Evolutionary conservation across 2,113 vertebrate genomes (phyloP).

Genomic region (Cyprinodon brontotheroides): DNA sequence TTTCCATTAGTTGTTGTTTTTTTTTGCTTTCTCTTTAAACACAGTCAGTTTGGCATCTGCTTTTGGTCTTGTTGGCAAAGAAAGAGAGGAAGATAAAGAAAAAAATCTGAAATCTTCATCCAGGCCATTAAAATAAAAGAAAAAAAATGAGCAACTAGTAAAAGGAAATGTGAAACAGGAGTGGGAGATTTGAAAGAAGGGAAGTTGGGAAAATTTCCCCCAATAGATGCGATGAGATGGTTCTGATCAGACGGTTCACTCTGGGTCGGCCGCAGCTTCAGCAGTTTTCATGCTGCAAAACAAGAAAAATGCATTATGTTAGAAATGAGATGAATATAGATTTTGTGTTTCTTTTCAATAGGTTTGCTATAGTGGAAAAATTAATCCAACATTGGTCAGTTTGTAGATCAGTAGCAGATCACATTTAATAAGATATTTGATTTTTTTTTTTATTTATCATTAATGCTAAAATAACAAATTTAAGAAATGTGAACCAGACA

Average conservation of each 20-base stretch:
- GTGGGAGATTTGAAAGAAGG: conserved; percentile 31
- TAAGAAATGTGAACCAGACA: too few species aligned
- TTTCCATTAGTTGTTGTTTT: conserved; percentile 22
- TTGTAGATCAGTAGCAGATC: neutral
- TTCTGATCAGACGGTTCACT: conserved; percentile 9
- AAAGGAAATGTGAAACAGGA: conserved; percentile 21
- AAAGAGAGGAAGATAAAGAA: neutral
- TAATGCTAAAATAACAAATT: too few species aligned
- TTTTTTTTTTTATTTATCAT: neutral
- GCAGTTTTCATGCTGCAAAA: conserved; percentile 59
- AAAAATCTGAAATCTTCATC: neutral
- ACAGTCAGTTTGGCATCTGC: conserved; percentile 70
- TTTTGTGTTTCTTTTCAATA: neutral
- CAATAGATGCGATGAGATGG: conserved; percentile 10
- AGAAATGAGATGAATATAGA: neutral
- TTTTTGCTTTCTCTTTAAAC: conserved; percentile 62
- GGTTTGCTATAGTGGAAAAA: neutral
- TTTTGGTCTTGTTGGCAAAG: conserved; percentile 61
- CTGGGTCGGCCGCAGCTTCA: neutral
- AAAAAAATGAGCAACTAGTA: neutral
- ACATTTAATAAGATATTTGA: neutral
- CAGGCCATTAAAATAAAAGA: neutral
- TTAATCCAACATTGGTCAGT: neutral
- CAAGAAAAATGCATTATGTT: conserved; percentile 11
- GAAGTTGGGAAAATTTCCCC: conserved; percentile 8